These are phyloP conservation scores for Colaptes auratus DNA, from an alignment of 2,113 vertebrate species.

Conservation along the genomic window DNA sequence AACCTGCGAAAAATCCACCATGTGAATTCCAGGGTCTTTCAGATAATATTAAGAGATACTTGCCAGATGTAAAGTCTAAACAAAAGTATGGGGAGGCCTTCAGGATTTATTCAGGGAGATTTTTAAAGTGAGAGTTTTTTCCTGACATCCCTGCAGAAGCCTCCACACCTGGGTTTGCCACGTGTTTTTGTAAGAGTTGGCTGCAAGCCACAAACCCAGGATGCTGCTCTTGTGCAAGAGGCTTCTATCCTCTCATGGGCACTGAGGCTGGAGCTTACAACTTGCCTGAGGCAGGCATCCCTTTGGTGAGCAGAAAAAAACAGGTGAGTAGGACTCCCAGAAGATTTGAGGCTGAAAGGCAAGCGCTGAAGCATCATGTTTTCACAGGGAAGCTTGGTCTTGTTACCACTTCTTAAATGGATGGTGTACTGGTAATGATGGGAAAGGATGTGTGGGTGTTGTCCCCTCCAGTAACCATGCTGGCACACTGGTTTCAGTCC, in stretches of 20 bases:
- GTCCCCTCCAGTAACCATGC: background rate
- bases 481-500: background rate
- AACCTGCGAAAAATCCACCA: background rate
- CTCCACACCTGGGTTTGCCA: background rate
- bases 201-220: background rate
- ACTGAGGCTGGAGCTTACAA: rapidly evolving
- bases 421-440: background rate
- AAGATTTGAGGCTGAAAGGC: background rate
- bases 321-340: rapidly evolving
- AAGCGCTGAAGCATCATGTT: background rate
- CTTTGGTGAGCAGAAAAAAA: background rate
- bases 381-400: background rate
- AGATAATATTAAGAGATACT: background rate
- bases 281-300: background rate
- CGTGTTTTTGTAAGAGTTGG: background rate
- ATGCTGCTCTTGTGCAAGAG: background rate
- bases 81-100: background rate
- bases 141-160: background rate
- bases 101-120: background rate
- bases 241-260: background rate
- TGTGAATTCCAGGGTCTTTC: rapidly evolving
- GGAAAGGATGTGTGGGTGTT: background rate
- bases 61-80: background rate
- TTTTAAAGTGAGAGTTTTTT: background rate
- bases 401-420: background rate